Conservation (phyloP, 1,140 invertebrate genomes). For the Charaxes varanes region DNA sequence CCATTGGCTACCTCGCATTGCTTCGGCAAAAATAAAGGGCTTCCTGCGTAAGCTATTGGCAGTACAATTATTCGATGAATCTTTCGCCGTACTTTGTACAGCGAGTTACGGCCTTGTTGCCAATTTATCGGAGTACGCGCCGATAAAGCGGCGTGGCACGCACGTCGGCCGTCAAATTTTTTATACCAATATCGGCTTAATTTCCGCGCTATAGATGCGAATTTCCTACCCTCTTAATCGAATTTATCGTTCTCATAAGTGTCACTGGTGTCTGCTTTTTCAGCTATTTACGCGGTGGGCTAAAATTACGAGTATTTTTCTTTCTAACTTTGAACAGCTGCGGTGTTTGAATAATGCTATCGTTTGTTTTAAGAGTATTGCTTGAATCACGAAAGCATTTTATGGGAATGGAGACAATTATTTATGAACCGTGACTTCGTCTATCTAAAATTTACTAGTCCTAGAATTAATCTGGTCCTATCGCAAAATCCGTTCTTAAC, state of each 20-base stretch:
- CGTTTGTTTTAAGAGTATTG: too few species aligned
- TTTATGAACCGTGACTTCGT: too few species aligned
- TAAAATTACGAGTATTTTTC: conserved; percentile 10
- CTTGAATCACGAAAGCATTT: too few species aligned
- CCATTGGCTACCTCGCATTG: conserved; percentile 49
- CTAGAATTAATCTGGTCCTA: too few species aligned
- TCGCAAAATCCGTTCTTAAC: too few species aligned
- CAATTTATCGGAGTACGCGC: conserved; percentile 38
- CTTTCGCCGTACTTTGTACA: conserved; percentile 36
- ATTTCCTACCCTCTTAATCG: conserved; percentile 8
- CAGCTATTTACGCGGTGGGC: conserved; percentile 17
- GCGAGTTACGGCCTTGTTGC: conserved; percentile 36
- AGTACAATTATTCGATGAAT: conserved; percentile 59
- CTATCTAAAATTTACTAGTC: too few species aligned
- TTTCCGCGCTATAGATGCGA: conserved; percentile 10
- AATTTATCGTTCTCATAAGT: conserved; percentile 18
- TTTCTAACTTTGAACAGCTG: conserved; percentile 12
- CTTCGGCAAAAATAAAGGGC: conserved; percentile 42
- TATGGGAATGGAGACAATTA: too few species aligned
- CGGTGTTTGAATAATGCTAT: neutral
- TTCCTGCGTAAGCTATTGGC: conserved; percentile 42
- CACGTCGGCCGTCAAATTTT: conserved; percentile 18
- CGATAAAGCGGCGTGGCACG: conserved; percentile 34
- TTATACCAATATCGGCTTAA: conserved; percentile 18
- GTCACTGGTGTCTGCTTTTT: conserved; percentile 14